These are phyloP conservation scores for Pica pica DNA, from an alignment of 2,113 vertebrate species.

Conservation along the genomic window DNA sequence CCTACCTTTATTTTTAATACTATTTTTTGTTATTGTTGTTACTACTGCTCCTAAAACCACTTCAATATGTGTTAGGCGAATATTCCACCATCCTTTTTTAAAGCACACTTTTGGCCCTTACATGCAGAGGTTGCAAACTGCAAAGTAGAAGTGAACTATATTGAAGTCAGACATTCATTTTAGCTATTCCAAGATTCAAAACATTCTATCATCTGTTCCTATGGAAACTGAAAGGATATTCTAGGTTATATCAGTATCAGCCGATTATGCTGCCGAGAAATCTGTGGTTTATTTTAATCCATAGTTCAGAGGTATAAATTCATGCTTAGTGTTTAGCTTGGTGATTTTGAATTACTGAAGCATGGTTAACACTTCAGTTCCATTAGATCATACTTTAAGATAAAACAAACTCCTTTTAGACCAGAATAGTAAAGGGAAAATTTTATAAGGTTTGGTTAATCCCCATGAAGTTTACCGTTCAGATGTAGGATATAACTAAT, in stretches of 20 bases:
- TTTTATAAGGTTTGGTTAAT: neutral
- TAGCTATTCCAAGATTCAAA: slow-evolving; percentile 58
- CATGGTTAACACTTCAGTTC: neutral
- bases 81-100: neutral
- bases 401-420: slow-evolving; percentile 8
- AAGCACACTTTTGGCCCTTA: neutral
- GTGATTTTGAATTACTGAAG: slow-evolving; percentile 43
- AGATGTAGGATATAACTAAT: neutral
- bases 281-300: slow-evolving; percentile 70
- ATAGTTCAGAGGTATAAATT: slow-evolving; percentile 54
- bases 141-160: slow-evolving; percentile 39
- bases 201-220: slow-evolving; percentile 69
- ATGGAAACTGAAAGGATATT: slow-evolving; percentile 73
- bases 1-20: neutral
- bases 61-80: neutral
- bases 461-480: neutral
- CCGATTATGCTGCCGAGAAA: slow-evolving; percentile 61
- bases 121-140: neutral
- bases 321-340: slow-evolving; percentile 21
- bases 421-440: neutral
- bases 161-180: slow-evolving; percentile 42
- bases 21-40: neutral
- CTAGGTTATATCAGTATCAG: slow-evolving; percentile 70
- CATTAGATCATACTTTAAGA: slow-evolving; percentile 27
- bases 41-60: neutral